Evolutionary conservation across 92 coral and sea anemone species (phyloP).

Genomic region (Porites evermanni): DNA sequence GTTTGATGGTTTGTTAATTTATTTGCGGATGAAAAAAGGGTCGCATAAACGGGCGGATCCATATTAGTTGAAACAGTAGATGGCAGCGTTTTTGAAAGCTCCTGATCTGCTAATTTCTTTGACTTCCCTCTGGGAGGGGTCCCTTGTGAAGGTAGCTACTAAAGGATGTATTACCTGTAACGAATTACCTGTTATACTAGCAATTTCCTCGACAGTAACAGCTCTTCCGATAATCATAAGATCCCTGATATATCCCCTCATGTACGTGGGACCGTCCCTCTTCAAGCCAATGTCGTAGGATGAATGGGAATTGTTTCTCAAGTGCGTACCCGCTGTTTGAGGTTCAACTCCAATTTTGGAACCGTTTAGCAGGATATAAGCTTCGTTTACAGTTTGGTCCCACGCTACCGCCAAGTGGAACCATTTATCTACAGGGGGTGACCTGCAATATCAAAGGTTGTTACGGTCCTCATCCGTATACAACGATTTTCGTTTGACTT

Average conservation of each 20-base stretch:
- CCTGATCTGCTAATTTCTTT: no score
- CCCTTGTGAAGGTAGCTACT: no score
- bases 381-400: constrained; percentile 13
- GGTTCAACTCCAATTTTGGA: constrained; percentile 2
- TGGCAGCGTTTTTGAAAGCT: no score
- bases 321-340: neutral
- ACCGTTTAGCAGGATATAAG: constrained; percentile 12
- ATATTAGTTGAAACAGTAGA: no score
- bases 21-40: no score
- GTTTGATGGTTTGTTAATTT: no score
- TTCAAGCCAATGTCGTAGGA: constrained; percentile 14
- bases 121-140: no score
- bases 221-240: constrained; percentile 6
- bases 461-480: no score
- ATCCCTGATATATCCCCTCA: constrained; percentile 23
- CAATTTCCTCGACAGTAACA: constrained; percentile 5
- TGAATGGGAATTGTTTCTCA: neutral
- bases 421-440: constrained; percentile 14
- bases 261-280: neutral
- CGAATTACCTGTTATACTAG: neutral
- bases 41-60: no score
- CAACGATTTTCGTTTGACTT: no score
- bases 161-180: neutral
- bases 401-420: constrained; percentile 13
- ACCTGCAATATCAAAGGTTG: neutral